phyloP scores from a whole-genome alignment of 1,140 invertebrate species.

The Archivesica marissinica region DNA sequence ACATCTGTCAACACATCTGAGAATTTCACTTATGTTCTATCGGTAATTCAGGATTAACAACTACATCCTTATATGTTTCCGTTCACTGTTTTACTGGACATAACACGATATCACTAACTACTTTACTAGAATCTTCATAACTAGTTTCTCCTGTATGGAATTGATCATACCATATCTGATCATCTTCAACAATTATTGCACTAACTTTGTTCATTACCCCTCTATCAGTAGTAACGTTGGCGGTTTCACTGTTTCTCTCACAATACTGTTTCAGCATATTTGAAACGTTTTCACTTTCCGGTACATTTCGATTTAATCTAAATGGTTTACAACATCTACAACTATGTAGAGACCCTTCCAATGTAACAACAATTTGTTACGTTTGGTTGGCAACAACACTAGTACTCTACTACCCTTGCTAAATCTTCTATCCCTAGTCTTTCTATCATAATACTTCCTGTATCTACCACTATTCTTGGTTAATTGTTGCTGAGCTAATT shows the following conservation, averaged over 20 bases:
- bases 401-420: conserved; percentile 58
- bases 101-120: conserved; percentile 16
- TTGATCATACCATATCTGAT: background rate
- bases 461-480: background rate
- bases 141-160: conserved; percentile 28
- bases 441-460: conserved; percentile 42
- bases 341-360: conserved; percentile 59
- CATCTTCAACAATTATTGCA: background rate
- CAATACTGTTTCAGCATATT: conserved; percentile 57
- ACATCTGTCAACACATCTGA: conserved; percentile 55
- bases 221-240: background rate
- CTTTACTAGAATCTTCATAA: conserved; percentile 46
- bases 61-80: background rate
- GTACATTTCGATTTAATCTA: conserved; percentile 55
- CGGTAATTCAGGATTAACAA: too few relatives aligned
- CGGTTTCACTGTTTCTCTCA: background rate
- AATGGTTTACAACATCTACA: background rate
- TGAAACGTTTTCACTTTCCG: conserved; percentile 58
- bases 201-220: background rate
- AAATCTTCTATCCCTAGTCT: conserved; percentile 20
- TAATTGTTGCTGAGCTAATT: conserved; percentile 51
- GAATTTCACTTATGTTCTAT: too few relatives aligned
- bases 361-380: conserved; percentile 61
- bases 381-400: conserved; percentile 48
- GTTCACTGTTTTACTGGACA: conserved; percentile 18